A percentile compares a stretch with the other conserved stretches of the same genome.
Conservation (phyloP, 2,888 invertebrate genomes). For the Cancer borealis region DNA sequence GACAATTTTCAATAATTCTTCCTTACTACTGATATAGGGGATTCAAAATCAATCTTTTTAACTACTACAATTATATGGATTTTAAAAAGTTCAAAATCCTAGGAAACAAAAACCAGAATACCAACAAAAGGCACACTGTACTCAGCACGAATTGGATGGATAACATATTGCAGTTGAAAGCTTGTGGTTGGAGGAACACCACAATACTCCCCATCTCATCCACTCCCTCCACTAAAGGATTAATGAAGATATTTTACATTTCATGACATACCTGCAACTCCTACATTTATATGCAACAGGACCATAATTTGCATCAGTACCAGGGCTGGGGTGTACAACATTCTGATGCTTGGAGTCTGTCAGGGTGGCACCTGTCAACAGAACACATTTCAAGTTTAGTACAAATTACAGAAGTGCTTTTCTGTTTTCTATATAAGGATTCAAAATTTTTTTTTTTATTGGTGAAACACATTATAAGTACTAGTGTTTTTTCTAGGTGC, state of each 20-base stretch:
- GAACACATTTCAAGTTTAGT: not conserved
- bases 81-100: not conserved
- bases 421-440: too few relatives aligned
- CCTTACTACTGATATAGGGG: not conserved
- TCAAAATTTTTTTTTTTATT: too few relatives aligned
- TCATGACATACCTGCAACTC: slow-evolving; percentile 53
- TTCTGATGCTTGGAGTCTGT: not conserved
- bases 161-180: not conserved
- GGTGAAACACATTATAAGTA: too few relatives aligned
- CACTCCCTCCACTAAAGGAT: not conserved
- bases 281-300: slow-evolving; percentile 62
- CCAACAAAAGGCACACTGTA: not conserved
- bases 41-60: not conserved
- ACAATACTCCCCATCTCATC: not conserved
- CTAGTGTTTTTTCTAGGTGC: too few relatives aligned
- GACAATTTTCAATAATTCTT: not conserved
- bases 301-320: slow-evolving; percentile 4
- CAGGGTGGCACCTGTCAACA: slow-evolving; percentile 13
- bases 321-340: slow-evolving; percentile 56
- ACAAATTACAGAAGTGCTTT: not conserved
- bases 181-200: not conserved
- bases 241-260: not conserved
- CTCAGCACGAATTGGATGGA: not conserved
- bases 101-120: not conserved
- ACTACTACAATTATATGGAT: not conserved